These are phyloP conservation scores for Leptura quadrifasciata DNA, from an alignment of 2,888 invertebrate species.

Conservation along the genomic window DNA sequence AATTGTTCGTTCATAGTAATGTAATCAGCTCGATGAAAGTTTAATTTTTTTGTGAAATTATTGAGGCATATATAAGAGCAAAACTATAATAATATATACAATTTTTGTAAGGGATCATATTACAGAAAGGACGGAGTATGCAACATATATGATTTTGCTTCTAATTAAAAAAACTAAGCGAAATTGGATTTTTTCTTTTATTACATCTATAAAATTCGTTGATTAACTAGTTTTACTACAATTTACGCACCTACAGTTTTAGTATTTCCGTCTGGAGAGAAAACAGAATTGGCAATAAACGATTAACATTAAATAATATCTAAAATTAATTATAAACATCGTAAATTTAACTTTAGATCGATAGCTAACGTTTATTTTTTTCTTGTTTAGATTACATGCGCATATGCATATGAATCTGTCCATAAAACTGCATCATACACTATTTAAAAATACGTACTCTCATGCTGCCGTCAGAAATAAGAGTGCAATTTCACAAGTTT, in stretches of 20 bases:
- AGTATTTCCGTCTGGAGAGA: conserved; percentile 10
- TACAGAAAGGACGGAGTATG: too few species aligned
- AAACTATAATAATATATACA: too few species aligned
- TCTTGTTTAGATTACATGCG: conserved; percentile 8
- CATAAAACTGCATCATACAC: neutral
- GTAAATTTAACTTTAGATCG: conserved; percentile 26
- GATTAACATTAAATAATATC: conserved; percentile 24
- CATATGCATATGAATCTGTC: neutral
- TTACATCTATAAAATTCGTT: neutral
- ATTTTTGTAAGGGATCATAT: too few species aligned
- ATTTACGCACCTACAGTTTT: conserved; percentile 20
- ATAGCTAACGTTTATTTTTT: neutral
- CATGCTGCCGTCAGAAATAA: neutral
- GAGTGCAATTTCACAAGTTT: neutral
- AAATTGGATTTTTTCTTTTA: conserved; percentile 15
- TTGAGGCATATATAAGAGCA: too few species aligned
- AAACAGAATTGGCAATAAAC: conserved; percentile 19
- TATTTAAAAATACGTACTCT: conserved; percentile 15
- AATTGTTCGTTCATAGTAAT: too few species aligned
- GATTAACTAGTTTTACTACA: conserved; percentile 12
- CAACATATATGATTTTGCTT: too few species aligned
- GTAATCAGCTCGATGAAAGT: too few species aligned
- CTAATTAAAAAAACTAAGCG: neutral
- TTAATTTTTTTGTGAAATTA: too few species aligned
- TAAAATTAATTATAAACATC: conserved; percentile 28